Evolutionary conservation across 2,797 vertebrate genomes (phyloP).

Genomic region (Myotis pilosus): DNA sequence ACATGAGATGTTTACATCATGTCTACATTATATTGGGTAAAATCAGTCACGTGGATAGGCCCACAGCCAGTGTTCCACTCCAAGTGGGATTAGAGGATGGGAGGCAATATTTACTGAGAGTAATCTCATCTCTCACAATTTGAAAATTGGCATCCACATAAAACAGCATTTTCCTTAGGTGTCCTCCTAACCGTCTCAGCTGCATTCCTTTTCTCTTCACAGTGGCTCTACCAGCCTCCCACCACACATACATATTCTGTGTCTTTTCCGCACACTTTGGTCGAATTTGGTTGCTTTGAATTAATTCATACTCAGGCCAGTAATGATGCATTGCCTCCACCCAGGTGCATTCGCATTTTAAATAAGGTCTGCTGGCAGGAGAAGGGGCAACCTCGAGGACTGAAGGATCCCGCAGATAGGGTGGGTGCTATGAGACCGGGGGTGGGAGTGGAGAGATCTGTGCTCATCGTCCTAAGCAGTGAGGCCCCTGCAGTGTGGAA

Average conservation of each 20-base stretch:
- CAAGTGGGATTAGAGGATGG: background rate
- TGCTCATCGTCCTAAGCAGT: background rate
- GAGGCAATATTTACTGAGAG: background rate
- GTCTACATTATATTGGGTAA: background rate
- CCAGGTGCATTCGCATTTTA: background rate
- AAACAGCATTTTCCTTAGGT: background rate
- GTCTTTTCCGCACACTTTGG: background rate
- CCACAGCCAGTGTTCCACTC: background rate
- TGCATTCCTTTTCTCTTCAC: background rate
- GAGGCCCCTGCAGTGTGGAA: background rate
- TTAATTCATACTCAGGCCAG: background rate
- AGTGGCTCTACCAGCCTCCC: no score
- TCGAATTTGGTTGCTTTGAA: background rate
- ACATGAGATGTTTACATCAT: background rate
- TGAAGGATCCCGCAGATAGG: background rate
- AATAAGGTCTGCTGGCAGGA: background rate
- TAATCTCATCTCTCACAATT: background rate
- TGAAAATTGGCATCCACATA: background rate
- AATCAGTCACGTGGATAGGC: background rate
- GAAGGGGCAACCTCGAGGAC: background rate
- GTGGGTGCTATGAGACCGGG: background rate
- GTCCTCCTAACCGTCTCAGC: background rate
- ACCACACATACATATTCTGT: background rate
- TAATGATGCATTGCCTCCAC: background rate
- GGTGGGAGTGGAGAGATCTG: background rate